phyloP scores from a whole-genome alignment of 2,888 invertebrate genomes.

The Resseliella maxima region DNA sequence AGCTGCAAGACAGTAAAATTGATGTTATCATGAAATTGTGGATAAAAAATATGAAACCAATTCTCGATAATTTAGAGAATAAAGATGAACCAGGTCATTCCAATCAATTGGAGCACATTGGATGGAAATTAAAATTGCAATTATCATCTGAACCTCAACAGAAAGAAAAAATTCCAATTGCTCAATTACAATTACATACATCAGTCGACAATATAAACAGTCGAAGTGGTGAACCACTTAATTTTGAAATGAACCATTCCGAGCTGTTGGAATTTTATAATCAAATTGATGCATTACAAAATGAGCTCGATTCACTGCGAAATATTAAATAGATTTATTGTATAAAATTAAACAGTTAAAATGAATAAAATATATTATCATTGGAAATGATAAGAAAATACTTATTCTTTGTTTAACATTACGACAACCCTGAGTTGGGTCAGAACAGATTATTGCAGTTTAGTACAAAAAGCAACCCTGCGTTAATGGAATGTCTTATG shows the following conservation, averaged over 20 bases:
- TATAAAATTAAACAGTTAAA: background rate
- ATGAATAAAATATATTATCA: background rate
- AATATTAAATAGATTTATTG: conserved; percentile 55
- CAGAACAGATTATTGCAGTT: background rate
- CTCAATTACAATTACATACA: conserved; percentile 68
- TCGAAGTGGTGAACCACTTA: conserved; percentile 65
- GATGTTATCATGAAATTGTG: conserved; percentile 70
- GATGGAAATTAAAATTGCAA: conserved; percentile 71
- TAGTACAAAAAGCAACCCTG: conserved; percentile 1
- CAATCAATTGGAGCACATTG: conserved; percentile 69
- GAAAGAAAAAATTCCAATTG: conserved; percentile 68
- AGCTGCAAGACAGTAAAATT: conserved; percentile 69
- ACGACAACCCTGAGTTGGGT: background rate
- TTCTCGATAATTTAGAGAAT: conserved; percentile 69
- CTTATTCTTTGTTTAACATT: background rate
- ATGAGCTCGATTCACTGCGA: conserved; percentile 65
- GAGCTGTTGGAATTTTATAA: conserved; percentile 69
- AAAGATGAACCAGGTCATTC: conserved; percentile 65
- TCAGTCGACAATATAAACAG: conserved; percentile 58
- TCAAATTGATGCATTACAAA: conserved; percentile 70
- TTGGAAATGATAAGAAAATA: background rate
- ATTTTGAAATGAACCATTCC: conserved; percentile 69
- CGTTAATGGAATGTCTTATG: background rate
- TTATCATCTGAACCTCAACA: conserved; percentile 68
- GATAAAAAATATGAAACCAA: conserved; percentile 69